Evolutionary conservation across 2,888 invertebrate species (phyloP), one percentile per base, ranked within the genome.

Genomic region (Acronicta aceris): DNA sequence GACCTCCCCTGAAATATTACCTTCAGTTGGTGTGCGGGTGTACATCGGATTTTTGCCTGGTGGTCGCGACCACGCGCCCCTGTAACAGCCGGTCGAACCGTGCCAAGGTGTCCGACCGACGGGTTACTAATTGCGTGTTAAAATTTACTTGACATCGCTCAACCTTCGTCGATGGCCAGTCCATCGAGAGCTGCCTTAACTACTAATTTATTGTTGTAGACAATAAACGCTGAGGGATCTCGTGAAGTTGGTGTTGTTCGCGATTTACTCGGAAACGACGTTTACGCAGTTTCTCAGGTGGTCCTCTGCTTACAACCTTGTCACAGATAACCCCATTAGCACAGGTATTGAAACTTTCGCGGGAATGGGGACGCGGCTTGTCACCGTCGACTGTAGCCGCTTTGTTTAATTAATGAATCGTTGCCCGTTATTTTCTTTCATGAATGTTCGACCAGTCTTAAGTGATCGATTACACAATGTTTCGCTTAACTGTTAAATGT

Each of bases 101-200:
- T 91, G 93, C 91, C 93, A 93, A 93, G 92, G 91, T 88, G 84
- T 88, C 88, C 84, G 84, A 88, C 88, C 84, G 83, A 65, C 84
- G 84, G 84, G 83, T 86, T 89, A 88, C 89, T 91, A 92, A 93
- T 93, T 92, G 91, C 92, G 92, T 92, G 92, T 90, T 91, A 91
- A 92, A 93, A 89, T 92, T 93, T 89, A 92, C 92, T 91, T 90
- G 92, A 92, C 92, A 88, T 88, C 89, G 84, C 85, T 89, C 89
- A 91, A 89, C 93, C 92, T 92, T 92, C 89, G 79, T 78, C 72
- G 66, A 66, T 76, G 76, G 70, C 86, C 87, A 83, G 73, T 76
- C 62, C 81, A 81, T 70, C 71, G 76, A 80, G 88, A 87, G 72
- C 88, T 80, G 78, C 74, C 71, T 66, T 67, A 68, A 74, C 71